phyloP scores from a whole-genome alignment of 2,113 vertebrate genomes.

The Setophaga kirtlandii region DNA sequence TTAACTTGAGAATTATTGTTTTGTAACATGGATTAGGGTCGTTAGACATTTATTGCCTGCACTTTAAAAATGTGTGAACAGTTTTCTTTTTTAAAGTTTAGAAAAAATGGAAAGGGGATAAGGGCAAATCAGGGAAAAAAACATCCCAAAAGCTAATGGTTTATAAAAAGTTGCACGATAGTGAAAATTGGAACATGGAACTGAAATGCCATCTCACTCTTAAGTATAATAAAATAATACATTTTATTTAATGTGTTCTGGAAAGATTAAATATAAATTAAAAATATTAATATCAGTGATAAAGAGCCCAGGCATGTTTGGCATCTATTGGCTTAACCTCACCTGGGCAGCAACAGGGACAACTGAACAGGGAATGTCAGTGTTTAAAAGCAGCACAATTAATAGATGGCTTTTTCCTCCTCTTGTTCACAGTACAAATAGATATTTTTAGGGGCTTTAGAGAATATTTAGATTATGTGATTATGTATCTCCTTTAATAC shows the following conservation, averaged over 20 bases:
- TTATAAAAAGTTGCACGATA: not conserved
- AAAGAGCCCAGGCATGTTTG: not conserved
- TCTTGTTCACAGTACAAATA: not conserved
- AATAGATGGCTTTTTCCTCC: not conserved
- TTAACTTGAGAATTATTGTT: not conserved
- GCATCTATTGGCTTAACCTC: not conserved
- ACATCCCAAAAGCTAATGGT: not conserved
- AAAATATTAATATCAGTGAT: not conserved
- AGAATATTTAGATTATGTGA: not conserved
- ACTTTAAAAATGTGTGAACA: not conserved
- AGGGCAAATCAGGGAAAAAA: not conserved
- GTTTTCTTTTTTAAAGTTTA: not conserved
- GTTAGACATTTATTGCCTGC: not conserved
- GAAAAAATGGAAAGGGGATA: not conserved
- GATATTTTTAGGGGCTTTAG: not conserved
- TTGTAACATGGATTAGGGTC: not conserved
- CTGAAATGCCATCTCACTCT: not conserved
- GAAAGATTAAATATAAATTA: slow-evolving; percentile 1
- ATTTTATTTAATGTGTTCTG: slow-evolving; percentile 17
- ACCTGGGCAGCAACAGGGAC: not conserved
- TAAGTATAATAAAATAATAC: not conserved
- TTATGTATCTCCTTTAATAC: not conserved
- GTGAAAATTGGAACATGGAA: not conserved
- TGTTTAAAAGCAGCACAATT: not conserved
- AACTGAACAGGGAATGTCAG: not conserved